These are phyloP conservation scores for Meteorus sp. DNA, from an alignment of 1,140 invertebrate genomes.

Conservation along the genomic window DNA sequence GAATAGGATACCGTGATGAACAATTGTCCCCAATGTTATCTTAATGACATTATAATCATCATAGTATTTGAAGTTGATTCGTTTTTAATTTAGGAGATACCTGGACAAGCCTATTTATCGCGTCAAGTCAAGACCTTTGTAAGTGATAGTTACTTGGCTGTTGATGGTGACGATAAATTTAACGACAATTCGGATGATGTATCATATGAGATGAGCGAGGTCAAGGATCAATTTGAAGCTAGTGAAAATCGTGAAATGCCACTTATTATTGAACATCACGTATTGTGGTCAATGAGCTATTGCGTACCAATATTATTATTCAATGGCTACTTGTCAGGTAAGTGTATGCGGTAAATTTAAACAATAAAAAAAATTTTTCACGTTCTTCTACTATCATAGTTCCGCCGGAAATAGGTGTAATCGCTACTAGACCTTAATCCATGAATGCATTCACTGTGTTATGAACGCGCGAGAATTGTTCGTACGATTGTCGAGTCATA, in stretches of 20 bases:
- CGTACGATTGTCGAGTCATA: conserved; percentile 32
- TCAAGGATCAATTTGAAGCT: conserved; percentile 48
- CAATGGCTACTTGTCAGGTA: conserved; percentile 58
- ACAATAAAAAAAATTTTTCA: too few relatives aligned
- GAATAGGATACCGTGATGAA: too few relatives aligned
- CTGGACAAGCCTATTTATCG: conserved; percentile 48
- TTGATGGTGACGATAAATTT: conserved; percentile 2
- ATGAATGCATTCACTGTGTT: conserved; percentile 28
- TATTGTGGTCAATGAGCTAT: conserved; percentile 64
- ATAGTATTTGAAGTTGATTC: conserved; percentile 8
- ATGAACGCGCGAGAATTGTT: conserved; percentile 44
- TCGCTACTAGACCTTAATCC: conserved; percentile 50
- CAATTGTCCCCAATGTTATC: background rate
- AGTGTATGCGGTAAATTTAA: conserved; percentile 31
- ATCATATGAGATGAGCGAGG: conserved; percentile 18
- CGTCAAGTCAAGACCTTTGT: conserved; percentile 42
- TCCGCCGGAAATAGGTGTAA: conserved; percentile 25
- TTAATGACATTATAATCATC: background rate
- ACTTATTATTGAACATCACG: conserved; percentile 53
- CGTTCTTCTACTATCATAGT: background rate
- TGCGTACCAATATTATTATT: conserved; percentile 64
- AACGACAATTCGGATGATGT: conserved; percentile 20
- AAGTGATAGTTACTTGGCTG: too few relatives aligned
- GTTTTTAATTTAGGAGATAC: conserved; percentile 33
- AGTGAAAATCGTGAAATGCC: conserved; percentile 37